Evolutionary conservation across 2,113 vertebrate species (phyloP).

Genomic region (Charadrius vociferus): DNA sequence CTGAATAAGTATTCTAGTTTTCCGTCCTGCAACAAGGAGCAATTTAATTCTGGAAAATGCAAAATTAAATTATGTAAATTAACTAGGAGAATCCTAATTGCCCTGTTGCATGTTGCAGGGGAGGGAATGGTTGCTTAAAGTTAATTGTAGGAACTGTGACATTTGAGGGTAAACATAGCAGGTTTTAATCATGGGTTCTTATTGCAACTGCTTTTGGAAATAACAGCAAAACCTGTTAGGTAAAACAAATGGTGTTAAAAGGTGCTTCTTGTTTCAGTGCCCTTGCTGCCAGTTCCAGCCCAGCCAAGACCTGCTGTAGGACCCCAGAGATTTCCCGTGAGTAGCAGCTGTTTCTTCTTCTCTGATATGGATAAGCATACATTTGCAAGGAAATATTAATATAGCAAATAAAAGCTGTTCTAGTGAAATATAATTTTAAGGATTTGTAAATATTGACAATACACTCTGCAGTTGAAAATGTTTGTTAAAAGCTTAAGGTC

Average conservation of each 20-base stretch:
- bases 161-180: not conserved
- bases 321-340: constrained; percentile 97
- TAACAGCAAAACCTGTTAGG: not conserved
- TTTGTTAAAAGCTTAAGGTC: constrained; percentile 86
- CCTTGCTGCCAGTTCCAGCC: constrained; percentile 93
- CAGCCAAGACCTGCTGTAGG: constrained; percentile 93
- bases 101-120: constrained; percentile 49
- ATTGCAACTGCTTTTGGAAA: not conserved
- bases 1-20: constrained; percentile 5
- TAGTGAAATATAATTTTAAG: constrained; percentile 79
- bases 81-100: constrained; percentile 33
- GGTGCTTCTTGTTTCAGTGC: constrained; percentile 85
- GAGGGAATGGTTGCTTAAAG: not conserved
- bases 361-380: constrained; percentile 74
- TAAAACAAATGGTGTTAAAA: constrained; percentile 54
- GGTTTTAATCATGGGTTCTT: not conserved
- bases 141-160: constrained; percentile 27
- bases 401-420: constrained; percentile 78
- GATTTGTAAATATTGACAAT: constrained; percentile 86
- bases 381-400: constrained; percentile 80
- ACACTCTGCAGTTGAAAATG: constrained; percentile 82
- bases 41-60: constrained; percentile 36
- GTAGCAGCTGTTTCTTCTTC: constrained; percentile 85
- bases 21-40: not conserved
- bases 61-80: constrained; percentile 46